phyloP scores from a whole-genome alignment of 2,113 vertebrate species.

The Pluvianellus socialis region DNA sequence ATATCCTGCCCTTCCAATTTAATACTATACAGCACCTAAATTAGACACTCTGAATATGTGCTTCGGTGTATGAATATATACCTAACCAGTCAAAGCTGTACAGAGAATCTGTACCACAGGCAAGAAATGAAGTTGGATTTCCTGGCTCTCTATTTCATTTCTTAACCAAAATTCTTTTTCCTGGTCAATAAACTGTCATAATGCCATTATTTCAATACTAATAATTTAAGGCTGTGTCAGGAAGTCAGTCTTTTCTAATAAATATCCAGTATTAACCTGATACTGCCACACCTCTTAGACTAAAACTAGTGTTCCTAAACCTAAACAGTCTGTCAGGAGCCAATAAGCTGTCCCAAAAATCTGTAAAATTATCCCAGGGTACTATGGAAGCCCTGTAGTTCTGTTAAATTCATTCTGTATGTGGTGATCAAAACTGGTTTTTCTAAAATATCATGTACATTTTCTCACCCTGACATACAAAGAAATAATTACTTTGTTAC shows the following conservation, averaged over 20 bases:
- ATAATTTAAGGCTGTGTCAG: neutral
- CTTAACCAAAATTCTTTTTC: neutral
- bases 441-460: neutral
- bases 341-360: neutral
- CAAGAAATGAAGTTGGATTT: neutral
- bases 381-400: neutral
- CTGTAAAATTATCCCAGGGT: neutral
- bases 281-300: neutral
- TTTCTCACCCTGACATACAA: neutral
- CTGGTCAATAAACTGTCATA: neutral
- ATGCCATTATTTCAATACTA: neutral
- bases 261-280: neutral
- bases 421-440: neutral
- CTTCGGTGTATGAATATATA: neutral
- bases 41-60: neutral
- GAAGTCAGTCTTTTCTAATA: neutral
- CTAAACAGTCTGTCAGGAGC: neutral
- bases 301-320: neutral
- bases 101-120: neutral
- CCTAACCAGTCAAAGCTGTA: neutral
- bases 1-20: neutral
- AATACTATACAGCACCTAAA: neutral
- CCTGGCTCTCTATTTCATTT: neutral
- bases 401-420: slow-evolving; percentile 4
- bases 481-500: neutral